Evolutionary conservation across 2,888 invertebrate genomes (phyloP).

Genomic region (Cheilosia impressa): DNA sequence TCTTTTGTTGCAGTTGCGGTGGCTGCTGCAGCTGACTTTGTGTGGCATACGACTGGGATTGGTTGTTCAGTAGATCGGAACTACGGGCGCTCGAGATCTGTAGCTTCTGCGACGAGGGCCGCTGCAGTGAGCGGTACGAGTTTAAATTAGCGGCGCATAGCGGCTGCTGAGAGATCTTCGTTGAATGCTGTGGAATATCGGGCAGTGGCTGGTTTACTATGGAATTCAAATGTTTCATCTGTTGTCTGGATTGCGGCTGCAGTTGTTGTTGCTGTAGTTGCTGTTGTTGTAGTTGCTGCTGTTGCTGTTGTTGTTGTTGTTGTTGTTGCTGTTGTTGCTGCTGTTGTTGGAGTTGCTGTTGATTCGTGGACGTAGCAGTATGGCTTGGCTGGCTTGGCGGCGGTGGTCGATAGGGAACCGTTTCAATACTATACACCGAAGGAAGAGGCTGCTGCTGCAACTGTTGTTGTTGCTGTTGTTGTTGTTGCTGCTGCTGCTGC

Average conservation of each 20-base stretch:
- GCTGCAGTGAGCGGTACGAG: conserved; percentile 86
- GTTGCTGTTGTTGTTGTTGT: conserved; percentile 32
- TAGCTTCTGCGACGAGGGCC: conserved; percentile 83
- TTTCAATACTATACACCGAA: conserved; percentile 83
- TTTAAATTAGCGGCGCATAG: conserved; percentile 84
- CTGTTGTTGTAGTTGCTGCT: conserved; percentile 76
- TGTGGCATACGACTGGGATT: conserved; percentile 62
- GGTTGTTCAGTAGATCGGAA: conserved; percentile 60
- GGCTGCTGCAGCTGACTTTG: conserved; percentile 73
- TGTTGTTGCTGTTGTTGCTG: conserved; percentile 35
- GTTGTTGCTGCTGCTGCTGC: conserved; percentile 78
- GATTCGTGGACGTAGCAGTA: conserved; percentile 44
- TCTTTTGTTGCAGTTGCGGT: conserved; percentile 75
- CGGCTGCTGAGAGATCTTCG: conserved; percentile 83
- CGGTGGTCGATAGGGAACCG: conserved; percentile 78
- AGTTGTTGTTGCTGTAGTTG: conserved; percentile 14
- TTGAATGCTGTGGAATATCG: conserved; percentile 81
- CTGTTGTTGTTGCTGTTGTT: conserved; percentile 78
- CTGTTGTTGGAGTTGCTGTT: conserved; percentile 77
- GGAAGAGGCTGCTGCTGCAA: conserved; percentile 79
- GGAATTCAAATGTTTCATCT: conserved; percentile 78
- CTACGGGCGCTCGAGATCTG: conserved; percentile 77
- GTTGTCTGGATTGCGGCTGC: conserved; percentile 60
- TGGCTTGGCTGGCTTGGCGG: conserved; percentile 70
- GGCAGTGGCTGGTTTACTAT: conserved; percentile 84